Evolutionary conservation across 2,113 vertebrate species (phyloP).

Genomic region (Motacilla tschutschensis): DNA sequence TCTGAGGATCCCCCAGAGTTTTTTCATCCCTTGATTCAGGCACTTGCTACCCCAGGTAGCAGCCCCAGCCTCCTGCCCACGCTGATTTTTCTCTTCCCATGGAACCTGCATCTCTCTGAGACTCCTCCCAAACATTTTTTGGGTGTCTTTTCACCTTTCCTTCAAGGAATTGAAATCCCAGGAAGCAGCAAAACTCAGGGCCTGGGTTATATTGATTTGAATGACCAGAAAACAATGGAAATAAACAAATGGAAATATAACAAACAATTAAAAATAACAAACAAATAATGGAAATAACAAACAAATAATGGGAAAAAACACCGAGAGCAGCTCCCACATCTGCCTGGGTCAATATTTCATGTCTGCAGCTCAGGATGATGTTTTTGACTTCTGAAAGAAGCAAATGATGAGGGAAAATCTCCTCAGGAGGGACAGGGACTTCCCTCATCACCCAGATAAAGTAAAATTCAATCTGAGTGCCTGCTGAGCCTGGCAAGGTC

Average conservation of each 20-base stretch:
- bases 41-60: accelerated
- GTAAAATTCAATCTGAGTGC: neutral
- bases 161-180: neutral
- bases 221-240: neutral
- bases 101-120: neutral
- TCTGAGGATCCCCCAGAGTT: neutral
- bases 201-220: neutral
- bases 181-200: neutral
- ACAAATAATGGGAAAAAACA: neutral
- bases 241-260: neutral
- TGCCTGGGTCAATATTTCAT: neutral
- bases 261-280: neutral
- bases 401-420: neutral
- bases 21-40: neutral
- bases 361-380: neutral
- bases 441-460: neutral
- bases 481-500: neutral
- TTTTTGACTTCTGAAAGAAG: neutral
- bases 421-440: neutral
- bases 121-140: neutral
- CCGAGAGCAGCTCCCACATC: neutral
- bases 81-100: neutral
- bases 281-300: neutral
- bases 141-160: neutral
- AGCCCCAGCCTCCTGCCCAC: neutral